phyloP scores from a whole-genome alignment of 2,888 invertebrate species.

The Chromoteleia sp. region DNA sequence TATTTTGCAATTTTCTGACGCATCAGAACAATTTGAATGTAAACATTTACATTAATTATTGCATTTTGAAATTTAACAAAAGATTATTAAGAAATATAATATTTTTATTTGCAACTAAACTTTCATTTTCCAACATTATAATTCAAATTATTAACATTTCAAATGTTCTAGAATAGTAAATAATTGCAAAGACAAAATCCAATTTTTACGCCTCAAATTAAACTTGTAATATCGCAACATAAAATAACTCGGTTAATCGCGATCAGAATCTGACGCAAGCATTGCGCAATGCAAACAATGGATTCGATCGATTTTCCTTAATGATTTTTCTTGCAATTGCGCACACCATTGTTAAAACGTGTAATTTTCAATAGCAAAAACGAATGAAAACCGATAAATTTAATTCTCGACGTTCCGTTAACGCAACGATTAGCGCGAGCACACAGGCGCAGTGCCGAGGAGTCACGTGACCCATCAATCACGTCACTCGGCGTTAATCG shows the following conservation, averaged over 20 bases:
- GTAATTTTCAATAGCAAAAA: constrained; percentile 38
- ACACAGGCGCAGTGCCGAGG: background rate
- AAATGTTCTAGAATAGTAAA: no score
- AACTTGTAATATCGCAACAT: no score
- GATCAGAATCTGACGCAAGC: constrained; percentile 12
- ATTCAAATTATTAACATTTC: no score
- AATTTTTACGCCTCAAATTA: no score
- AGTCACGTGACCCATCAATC: constrained; percentile 58
- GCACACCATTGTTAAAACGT: constrained; percentile 24
- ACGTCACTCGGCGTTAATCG: constrained; percentile 49
- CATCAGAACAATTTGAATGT: no score
- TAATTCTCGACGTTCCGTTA: constrained; percentile 32
- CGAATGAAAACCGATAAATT: constrained; percentile 42
- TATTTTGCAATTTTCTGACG: no score
- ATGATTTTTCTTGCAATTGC: constrained; percentile 27
- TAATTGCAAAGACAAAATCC: no score
- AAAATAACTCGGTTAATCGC: background rate
- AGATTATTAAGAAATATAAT: no score
- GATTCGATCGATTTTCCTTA: constrained; percentile 22
- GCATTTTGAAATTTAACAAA: no score
- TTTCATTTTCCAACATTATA: no score
- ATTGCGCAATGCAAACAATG: constrained; percentile 34
- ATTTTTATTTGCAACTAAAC: no score
- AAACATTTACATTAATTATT: no score
- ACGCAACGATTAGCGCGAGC: constrained; percentile 35